phyloP scores from a whole-genome alignment of 2,888 invertebrate species.

The Ceratothoa steindachneri region DNA sequence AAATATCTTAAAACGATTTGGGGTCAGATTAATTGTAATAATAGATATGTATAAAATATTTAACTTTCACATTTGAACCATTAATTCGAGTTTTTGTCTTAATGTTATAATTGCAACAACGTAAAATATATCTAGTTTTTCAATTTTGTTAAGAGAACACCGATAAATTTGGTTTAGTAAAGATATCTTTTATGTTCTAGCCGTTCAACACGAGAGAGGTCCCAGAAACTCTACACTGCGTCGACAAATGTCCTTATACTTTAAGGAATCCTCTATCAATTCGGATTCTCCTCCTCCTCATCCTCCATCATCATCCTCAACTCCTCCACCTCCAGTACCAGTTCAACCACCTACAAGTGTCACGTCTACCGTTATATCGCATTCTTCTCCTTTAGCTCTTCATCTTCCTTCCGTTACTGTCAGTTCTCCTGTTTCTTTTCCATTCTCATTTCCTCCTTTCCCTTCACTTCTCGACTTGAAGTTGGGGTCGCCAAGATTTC shows the following conservation, averaged over 20 bases:
- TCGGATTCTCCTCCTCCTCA: slow-evolving; percentile 50
- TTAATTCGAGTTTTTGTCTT: too few species aligned
- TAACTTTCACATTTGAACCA: too few species aligned
- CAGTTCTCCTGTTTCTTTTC: slow-evolving; percentile 19
- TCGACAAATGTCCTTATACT: slow-evolving; percentile 80
- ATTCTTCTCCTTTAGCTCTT: slow-evolving; percentile 13
- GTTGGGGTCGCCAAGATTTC: background rate
- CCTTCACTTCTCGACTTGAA: slow-evolving; percentile 17
- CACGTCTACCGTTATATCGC: slow-evolving; percentile 14
- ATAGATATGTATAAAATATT: too few species aligned
- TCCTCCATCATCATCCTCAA: slow-evolving; percentile 50
- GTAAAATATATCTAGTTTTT: too few species aligned
- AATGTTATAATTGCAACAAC: too few species aligned
- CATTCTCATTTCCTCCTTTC: slow-evolving; percentile 25
- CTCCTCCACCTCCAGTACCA: slow-evolving; percentile 49
- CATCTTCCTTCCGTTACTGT: slow-evolving; percentile 5
- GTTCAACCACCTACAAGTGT: slow-evolving; percentile 30
- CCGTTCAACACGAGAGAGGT: slow-evolving; percentile 96
- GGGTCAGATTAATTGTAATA: too few species aligned
- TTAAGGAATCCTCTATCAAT: slow-evolving; percentile 59
- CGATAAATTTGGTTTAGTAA: too few species aligned
- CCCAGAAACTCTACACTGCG: slow-evolving; percentile 91
- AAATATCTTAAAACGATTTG: too few species aligned
- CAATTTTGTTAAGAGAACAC: too few species aligned
- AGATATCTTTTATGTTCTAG: slow-evolving; percentile 15